These are phyloP conservation scores for Zoanthus sociatus DNA, from an alignment of 92 coral and sea anemone species.

Conservation along the genomic window DNA sequence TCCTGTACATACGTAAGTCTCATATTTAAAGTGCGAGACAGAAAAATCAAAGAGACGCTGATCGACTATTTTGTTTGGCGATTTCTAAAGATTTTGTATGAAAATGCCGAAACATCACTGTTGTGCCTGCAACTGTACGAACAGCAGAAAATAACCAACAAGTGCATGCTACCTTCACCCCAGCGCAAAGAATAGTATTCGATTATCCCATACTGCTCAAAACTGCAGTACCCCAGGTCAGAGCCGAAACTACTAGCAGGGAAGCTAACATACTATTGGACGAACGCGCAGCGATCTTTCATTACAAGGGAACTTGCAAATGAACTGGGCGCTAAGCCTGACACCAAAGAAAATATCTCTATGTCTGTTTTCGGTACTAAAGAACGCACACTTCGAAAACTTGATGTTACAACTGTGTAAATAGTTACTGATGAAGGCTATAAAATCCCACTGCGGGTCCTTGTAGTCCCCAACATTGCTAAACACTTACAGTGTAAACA, in stretches of 20 bases:
- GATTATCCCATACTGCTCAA: conserved; percentile 38
- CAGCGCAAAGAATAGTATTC: conserved; percentile 9
- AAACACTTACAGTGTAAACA: conserved; percentile 42
- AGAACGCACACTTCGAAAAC: conserved; percentile 23
- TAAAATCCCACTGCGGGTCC: conserved; percentile 51
- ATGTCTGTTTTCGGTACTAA: conserved; percentile 62
- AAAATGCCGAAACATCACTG: too few species aligned
- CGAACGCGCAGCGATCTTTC: too few species aligned
- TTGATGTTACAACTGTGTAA: conserved; percentile 37
- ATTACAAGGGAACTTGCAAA: conserved; percentile 43
- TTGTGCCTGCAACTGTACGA: too few species aligned
- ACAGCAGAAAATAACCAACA: not conserved
- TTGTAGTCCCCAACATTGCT: conserved; percentile 56
- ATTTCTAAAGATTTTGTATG: too few species aligned
- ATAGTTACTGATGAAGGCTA: conserved; percentile 52
- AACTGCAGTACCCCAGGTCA: conserved; percentile 58
- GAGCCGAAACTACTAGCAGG: conserved; percentile 3
- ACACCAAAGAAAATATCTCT: conserved; percentile 30
- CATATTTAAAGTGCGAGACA: too few species aligned
- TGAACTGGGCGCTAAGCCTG: conserved; percentile 42
- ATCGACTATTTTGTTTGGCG: too few species aligned
- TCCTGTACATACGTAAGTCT: too few species aligned
- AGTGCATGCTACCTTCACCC: conserved; percentile 36
- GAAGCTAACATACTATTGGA: conserved; percentile 45
- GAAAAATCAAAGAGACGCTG: too few species aligned